Base-by-base conservation (phyloP, 2,113 vertebrate species). In the Stegastes partitus region DNA sequence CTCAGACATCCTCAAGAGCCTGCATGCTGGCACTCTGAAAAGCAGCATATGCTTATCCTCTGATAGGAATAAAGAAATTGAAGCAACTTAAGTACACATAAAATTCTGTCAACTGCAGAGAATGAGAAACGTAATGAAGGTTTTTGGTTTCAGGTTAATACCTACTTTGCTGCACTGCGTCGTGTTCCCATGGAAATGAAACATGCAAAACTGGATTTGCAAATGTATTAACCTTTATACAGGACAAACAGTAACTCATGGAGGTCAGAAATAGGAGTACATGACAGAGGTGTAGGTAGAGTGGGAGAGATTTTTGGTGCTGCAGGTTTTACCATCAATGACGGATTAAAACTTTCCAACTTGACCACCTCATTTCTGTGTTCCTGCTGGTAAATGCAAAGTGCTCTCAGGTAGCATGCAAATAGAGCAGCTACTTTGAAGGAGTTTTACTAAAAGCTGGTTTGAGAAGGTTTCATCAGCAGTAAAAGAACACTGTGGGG, bases 121-220 rank as follows among this genome's bases (percentile, higher is more conserved):
- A 18, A 53, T 2, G 21, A 4, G 1, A 25, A 45, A 6, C 37
- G 3, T 19, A 28, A 6, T 65, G 0, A 22, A 70, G 51, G 37
- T 37, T 39, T 28, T 31, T 0, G 14, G 5, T 34, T 71, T 23
- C 37, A n/a, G 4, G 22, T 51, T 70, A 16, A 71, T 22, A 19
- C 18, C 34, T 3, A 26, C 0, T 39, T 25, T 62, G 49, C 4
- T 68, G 47, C 28, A 47, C 21, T 25, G 21, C 31, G 2, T 64
- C 45, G 4, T 64, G 66, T 78, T 28, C 6, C 53, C 21, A 51
- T 79, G 47, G n/a, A 34, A 71, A 81, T 69, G 16, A 77, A 63
- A 11, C 57, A 90, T 87, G 79, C 76, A 86, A 85, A 90, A 54
- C 26, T 70, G 25, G 15, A 81, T 85, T 87, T 90, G 67, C 86